Base-by-base conservation (phyloP, 2,888 invertebrate species). In the Nymphalis c-album region DNA sequence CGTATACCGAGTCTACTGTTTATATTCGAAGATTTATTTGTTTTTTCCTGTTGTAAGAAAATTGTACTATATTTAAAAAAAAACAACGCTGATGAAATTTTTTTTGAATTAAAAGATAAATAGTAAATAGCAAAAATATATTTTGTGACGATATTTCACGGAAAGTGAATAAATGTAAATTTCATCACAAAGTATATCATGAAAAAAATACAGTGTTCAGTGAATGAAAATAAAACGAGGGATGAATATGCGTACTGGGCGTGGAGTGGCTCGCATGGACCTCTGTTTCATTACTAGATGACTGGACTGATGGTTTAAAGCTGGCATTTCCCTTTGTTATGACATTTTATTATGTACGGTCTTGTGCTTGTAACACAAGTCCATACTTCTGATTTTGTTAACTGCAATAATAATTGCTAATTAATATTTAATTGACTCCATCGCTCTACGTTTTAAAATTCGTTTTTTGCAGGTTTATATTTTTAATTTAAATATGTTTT, bases 251-350 rank as follows among this genome's bases (percentile, higher is more conserved):
- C 62, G 59, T 68, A 68, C 67, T 68, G 64, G 55, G 59, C 64
- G 67, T 72, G 22, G 78, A 81, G 83, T 78, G 83, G 74, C 76
- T 77, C 64, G 74, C 75, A 69, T 73, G 77, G 77, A 78, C 76
- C 78, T 80, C 81, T 78, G 85, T 82, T 85, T 84, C 89, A 90
- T 91, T 89, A 89, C 84, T 83, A 83, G 85, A 88, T 88, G 88
- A 84, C 83, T 82, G 85, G 79, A 75, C 80, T 74, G 80, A 80
- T 80, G 83, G 79, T 79, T 80, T 80, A 85, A 84, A 81, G 80
- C 83, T 78, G 81, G 78, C 77, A 78, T 81, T 81, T 85, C 76
- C 82, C 88, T 89, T 90, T 90, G 90, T 89, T 82, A 78, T 62
- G 62, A 60, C 50, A 69, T 71, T 59, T 64, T 64, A 58, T 63